Conservation (phyloP, 2,888 invertebrate species). For the Nematopogon swammerdamellus region DNA sequence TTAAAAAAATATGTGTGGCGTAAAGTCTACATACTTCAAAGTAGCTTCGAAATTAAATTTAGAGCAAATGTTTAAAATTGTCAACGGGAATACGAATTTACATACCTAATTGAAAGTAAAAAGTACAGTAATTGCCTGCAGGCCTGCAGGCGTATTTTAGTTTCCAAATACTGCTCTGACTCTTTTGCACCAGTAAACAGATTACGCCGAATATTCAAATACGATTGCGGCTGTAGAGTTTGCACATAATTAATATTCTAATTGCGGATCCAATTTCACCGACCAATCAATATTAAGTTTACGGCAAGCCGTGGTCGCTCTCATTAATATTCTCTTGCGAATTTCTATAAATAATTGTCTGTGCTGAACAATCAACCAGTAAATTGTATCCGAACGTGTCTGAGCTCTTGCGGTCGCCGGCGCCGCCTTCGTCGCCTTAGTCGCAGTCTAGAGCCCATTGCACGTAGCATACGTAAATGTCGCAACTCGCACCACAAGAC, state of each 20-base stretch:
- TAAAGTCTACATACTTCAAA: no score
- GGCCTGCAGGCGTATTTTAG: no score
- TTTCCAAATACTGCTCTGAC: no score
- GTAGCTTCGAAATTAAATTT: no score
- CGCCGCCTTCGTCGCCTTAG: background rate
- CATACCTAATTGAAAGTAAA: no score
- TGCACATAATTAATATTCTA: background rate
- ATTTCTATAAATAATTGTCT: constrained; percentile 9
- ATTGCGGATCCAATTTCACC: background rate
- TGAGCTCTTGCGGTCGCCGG: background rate
- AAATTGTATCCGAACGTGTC: constrained; percentile 6
- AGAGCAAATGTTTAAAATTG: no score
- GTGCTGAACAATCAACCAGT: constrained; percentile 7
- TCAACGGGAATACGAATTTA: no score
- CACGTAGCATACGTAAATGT: background rate
- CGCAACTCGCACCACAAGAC: background rate
- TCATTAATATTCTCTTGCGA: constrained; percentile 7
- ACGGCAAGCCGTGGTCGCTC: background rate
- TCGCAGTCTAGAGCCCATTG: no score
- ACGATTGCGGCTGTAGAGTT: background rate
- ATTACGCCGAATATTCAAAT: background rate
- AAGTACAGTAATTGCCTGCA: no score
- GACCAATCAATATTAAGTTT: background rate
- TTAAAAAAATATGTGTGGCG: no score
- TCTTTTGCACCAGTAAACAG: background rate